Conservation (phyloP, 2,888 invertebrate species). For the Stictocephala bisonia region DNA sequence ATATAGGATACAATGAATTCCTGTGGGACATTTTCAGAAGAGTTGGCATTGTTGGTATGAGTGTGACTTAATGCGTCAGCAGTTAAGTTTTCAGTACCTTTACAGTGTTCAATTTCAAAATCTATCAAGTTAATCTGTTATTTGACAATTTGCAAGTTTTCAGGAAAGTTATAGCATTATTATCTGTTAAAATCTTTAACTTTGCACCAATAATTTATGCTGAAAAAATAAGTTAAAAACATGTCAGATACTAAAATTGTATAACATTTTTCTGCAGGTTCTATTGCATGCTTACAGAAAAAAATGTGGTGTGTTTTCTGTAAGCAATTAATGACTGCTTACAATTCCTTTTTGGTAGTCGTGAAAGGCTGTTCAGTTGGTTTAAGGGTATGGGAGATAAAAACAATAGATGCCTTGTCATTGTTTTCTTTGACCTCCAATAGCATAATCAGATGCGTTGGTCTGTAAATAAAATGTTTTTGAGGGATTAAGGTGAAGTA, state of each 20-base stretch:
- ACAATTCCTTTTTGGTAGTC: constrained; percentile 2
- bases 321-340: constrained; percentile 9
- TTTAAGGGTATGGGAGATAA: background rate
- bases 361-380: background rate
- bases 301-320: constrained; percentile 12
- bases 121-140: constrained; percentile 2
- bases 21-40: too few species aligned
- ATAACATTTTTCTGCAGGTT: too few species aligned
- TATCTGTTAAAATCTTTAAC: background rate
- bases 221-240: too few species aligned
- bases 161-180: constrained; percentile 9
- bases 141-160: constrained; percentile 10
- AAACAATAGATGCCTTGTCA: background rate
- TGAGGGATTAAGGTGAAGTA: background rate
- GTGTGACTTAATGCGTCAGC: constrained; percentile 3
- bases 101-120: constrained; percentile 9
- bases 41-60: background rate
- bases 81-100: background rate
- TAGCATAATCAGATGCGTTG: background rate
- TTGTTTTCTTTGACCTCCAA: constrained; percentile 15
- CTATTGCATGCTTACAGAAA: too few species aligned
- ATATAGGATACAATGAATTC: too few species aligned
- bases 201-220: background rate
- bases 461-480: constrained; percentile 21
- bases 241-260: too few species aligned